Evolutionary conservation across 1,140 invertebrate species (phyloP).

Genomic region (Diorhabda sublineata): DNA sequence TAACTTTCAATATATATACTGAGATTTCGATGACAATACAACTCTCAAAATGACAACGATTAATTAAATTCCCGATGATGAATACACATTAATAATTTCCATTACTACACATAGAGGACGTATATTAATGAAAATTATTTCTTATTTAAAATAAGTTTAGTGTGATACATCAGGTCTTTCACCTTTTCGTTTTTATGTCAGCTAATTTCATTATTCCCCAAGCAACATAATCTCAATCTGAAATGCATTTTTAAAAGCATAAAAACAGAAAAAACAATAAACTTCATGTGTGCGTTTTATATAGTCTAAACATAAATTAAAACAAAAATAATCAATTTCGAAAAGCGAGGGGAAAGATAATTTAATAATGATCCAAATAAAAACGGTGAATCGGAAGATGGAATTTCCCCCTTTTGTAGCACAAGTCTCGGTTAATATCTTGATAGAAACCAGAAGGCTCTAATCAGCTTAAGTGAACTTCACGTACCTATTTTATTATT

Average conservation of each 20-base stretch:
- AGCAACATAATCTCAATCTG: too few relatives aligned
- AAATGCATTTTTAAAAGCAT: neutral
- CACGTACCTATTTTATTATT: neutral
- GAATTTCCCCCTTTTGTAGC: conserved; percentile 8
- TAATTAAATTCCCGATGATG: too few relatives aligned
- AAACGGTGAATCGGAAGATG: conserved; percentile 8
- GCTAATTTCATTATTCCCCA: too few relatives aligned
- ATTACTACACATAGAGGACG: too few relatives aligned
- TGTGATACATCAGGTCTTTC: too few relatives aligned
- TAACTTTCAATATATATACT: too few relatives aligned
- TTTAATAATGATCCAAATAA: conserved; percentile 16
- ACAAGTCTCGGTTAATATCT: conserved; percentile 1
- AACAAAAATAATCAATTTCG: conserved; percentile 13
- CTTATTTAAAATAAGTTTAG: too few relatives aligned
- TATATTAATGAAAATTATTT: too few relatives aligned
- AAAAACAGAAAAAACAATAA: neutral
- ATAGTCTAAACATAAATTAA: neutral
- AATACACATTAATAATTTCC: too few relatives aligned
- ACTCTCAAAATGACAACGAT: too few relatives aligned
- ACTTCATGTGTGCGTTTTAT: neutral
- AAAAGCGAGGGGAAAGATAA: conserved; percentile 12
- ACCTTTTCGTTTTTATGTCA: too few relatives aligned
- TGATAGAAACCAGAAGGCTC: conserved; percentile 6
- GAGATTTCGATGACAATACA: too few relatives aligned
- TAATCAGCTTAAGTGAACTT: neutral